phyloP scores from a whole-genome alignment of 2,888 invertebrate genomes.

The Kuschelorhynchus macadamiae region DNA sequence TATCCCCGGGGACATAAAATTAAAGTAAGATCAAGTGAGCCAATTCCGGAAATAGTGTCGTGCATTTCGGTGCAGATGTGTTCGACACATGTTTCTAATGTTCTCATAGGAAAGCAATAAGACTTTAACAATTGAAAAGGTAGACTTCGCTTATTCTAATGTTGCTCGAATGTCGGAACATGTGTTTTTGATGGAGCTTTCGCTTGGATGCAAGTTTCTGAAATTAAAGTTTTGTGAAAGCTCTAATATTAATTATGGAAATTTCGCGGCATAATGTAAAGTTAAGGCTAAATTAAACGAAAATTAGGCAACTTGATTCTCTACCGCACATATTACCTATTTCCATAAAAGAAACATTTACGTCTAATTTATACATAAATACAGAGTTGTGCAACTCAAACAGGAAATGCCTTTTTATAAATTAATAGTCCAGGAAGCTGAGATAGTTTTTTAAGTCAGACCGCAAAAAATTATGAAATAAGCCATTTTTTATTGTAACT shows the following conservation, averaged over 20 bases:
- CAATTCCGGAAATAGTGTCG: slow-evolving; percentile 35
- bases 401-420: too few relatives aligned
- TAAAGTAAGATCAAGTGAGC: slow-evolving; percentile 34
- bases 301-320: background rate
- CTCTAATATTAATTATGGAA: slow-evolving; percentile 38
- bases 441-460: too few relatives aligned
- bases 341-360: background rate
- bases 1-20: slow-evolving; percentile 28
- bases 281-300: slow-evolving; percentile 4
- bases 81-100: slow-evolving; percentile 45
- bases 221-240: slow-evolving; percentile 25
- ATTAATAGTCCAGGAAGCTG: too few relatives aligned
- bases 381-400: background rate
- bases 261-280: slow-evolving; percentile 14
- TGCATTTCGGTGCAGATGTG: slow-evolving; percentile 39
- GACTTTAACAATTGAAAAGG: slow-evolving; percentile 40
- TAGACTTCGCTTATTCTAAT: slow-evolving; percentile 39
- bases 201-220: slow-evolving; percentile 16
- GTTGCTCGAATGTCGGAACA: slow-evolving; percentile 28
- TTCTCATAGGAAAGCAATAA: slow-evolving; percentile 44
- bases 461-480: too few relatives aligned
- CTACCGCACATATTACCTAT: background rate
- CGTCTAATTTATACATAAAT: background rate
- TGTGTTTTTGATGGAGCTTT: slow-evolving; percentile 42
- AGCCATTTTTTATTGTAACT: too few relatives aligned